A percentile compares a stretch with the other conserved stretches of the same genome.
Evolutionary conservation across 2,113 vertebrate genomes (phyloP).

Genomic region (Chauna torquata): DNA sequence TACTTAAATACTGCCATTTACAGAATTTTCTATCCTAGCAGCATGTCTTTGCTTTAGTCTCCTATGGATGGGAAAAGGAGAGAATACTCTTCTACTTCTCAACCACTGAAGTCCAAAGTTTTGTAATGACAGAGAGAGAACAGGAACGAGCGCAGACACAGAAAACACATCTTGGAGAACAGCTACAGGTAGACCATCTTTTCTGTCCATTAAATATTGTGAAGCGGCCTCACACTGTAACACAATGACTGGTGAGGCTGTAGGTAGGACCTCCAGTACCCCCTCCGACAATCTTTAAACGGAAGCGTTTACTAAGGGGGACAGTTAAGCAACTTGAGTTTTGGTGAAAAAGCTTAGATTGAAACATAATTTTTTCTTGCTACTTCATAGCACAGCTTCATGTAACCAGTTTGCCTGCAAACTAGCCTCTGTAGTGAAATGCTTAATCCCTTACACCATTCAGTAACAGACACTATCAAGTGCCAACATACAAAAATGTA

Average conservation of each 20-base stretch:
- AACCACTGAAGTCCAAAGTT: neutral
- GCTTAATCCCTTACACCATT: neutral
- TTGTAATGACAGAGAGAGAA: neutral
- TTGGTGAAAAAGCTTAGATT: neutral
- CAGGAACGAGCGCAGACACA: neutral
- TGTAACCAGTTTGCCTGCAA: neutral
- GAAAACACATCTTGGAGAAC: neutral
- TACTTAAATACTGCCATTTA: neutral
- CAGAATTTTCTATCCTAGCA: neutral
- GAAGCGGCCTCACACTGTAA: neutral
- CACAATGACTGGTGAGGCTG: neutral
- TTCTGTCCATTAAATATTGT: neutral
- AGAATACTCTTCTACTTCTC: neutral
- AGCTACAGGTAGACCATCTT: neutral
- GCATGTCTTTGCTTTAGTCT: neutral
- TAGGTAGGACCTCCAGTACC: neutral
- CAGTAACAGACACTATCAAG: neutral
- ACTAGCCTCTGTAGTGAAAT: neutral
- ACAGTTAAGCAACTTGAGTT: neutral
- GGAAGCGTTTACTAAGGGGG: neutral
- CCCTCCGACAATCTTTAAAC: neutral
- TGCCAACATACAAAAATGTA: neutral
- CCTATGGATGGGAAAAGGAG: neutral
- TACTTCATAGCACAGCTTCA: neutral
- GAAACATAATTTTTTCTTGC: neutral